Evolutionary conservation across 2,113 vertebrate species (phyloP), one percentile per base, ranked within the genome.

Genomic region (Laticauda laticaudata): DNA sequence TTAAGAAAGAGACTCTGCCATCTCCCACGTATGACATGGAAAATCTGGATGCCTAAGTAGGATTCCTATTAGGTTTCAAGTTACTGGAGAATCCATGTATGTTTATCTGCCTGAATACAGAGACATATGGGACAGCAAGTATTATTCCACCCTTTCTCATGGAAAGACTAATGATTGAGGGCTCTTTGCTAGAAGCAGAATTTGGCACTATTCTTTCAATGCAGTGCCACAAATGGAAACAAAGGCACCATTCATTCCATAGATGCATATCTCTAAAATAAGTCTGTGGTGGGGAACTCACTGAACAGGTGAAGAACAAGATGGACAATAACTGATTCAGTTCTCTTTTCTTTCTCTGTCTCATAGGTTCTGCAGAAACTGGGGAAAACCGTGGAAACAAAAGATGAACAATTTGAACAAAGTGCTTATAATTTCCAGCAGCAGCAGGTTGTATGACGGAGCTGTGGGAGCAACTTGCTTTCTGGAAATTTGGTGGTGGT

Each of bases 331-430:
- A 81, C 34, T 39, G 3, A n/a, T 45, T 3, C 11, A 24, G 11
- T 1, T 92, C 43, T 91, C 39, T 18, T n/a, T 93, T 94, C 90
- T 85, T 94, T 95, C 87, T 29, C 20, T 54, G 56, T 90, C 56
- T 0, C 24, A 0, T 96, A 99, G 99, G 99, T 99, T 14, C 95
- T 99, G 91, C 99, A 99, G 93, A 99, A 97, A 96, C 92, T 99
- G 96, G 99, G 99, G 24, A 99, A 99, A 97, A 97, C 98, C 0
- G 97, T 98, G 87, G 99, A 99, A 97, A 99, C 98, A 57, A 99
- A 98, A 97, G 99, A 99, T 5, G 98, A 98, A 48, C 95, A 98
- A 85, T 99, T 99, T 93, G 99, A 99, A 94, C 93, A 96, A 20
- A 98, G 89, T 87, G 96, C 98, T 18, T 97, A 95, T 92, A 97